Conservation (phyloP, 2,888 invertebrate genomes). For the Bombylius discolor region DNA sequence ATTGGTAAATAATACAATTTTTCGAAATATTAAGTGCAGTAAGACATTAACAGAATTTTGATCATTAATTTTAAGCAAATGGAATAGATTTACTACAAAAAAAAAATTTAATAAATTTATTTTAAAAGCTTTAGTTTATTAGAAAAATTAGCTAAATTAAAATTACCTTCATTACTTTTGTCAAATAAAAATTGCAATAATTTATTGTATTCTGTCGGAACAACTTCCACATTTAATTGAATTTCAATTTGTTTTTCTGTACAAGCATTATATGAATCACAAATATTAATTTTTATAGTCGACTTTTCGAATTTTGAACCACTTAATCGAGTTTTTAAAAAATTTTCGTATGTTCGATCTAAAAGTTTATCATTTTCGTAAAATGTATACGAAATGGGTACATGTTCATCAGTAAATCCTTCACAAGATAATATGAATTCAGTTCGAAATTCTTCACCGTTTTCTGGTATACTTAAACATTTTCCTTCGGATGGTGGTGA, state of each 20-base stretch:
- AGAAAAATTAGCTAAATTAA: too few species aligned
- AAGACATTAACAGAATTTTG: too few species aligned
- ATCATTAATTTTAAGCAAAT: too few species aligned
- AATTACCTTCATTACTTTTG: too few species aligned
- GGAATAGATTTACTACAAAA: too few species aligned
- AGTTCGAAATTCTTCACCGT: constrained; percentile 5
- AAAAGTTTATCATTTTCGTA: constrained; percentile 1
- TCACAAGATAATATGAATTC: constrained; percentile 5
- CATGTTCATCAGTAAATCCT: neutral
- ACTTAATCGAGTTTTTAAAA: constrained; percentile 1
- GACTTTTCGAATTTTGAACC: neutral
- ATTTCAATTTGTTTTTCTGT: neutral
- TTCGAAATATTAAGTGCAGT: too few species aligned
- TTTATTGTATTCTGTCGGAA: neutral
- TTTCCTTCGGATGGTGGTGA: constrained; percentile 1
- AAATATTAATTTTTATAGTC: neutral
- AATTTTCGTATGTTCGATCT: neutral
- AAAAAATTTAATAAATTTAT: too few species aligned
- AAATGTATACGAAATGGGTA: constrained; percentile 3
- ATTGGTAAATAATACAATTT: too few species aligned
- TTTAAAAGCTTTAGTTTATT: too few species aligned
- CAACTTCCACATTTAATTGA: neutral
- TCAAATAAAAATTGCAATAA: too few species aligned
- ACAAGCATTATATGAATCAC: neutral
- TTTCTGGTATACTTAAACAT: constrained; percentile 2